A percentile compares a stretch with the other conserved stretches of the same genome.
These are phyloP conservation scores for Hiodon alosoides DNA, from an alignment of 2,113 vertebrate species.

Conservation along the genomic window DNA sequence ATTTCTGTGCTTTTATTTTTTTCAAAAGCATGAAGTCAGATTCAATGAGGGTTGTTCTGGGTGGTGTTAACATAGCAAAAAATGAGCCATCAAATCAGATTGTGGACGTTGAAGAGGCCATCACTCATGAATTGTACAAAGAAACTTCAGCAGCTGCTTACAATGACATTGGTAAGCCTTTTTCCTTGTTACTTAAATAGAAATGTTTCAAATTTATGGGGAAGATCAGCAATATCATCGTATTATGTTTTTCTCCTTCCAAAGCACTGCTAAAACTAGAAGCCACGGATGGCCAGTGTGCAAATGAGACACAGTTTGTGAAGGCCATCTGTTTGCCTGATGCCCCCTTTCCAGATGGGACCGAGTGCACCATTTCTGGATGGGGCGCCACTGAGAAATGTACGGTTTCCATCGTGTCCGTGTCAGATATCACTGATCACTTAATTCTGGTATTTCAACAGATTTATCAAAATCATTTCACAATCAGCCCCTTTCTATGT, in stretches of 20 bases:
- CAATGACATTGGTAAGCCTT: slow-evolving; percentile 80
- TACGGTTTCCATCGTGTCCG: slow-evolving; percentile 30
- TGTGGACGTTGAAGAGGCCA: slow-evolving; percentile 60
- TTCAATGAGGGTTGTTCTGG: slow-evolving; percentile 63
- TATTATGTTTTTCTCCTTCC: neutral
- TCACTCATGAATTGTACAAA: slow-evolving; percentile 63
- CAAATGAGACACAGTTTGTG: slow-evolving; percentile 78
- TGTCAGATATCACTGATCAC: slow-evolving; percentile 14
- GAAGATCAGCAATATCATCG: too few relatives aligned
- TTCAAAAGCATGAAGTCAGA: slow-evolving; percentile 32
- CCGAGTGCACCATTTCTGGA: slow-evolving; percentile 81
- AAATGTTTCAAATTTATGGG: too few relatives aligned
- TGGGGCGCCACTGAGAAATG: slow-evolving; percentile 79
- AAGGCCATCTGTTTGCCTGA: slow-evolving; percentile 75
- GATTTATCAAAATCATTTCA: too few relatives aligned
- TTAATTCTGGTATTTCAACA: too few relatives aligned
- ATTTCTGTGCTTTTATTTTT: neutral
- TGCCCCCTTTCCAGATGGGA: slow-evolving; percentile 59
- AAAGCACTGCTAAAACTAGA: slow-evolving; percentile 79
- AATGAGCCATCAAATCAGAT: slow-evolving; percentile 66
- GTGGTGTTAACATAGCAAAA: slow-evolving; percentile 64
- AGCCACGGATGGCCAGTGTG: slow-evolving; percentile 68
- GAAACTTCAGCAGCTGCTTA: slow-evolving; percentile 48
- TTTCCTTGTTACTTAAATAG: too few relatives aligned
- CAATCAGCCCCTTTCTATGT: too few relatives aligned